These are phyloP conservation scores for Sebastes iracundus DNA, from an alignment of 2,797 vertebrate genomes.

Conservation along the genomic window DNA sequence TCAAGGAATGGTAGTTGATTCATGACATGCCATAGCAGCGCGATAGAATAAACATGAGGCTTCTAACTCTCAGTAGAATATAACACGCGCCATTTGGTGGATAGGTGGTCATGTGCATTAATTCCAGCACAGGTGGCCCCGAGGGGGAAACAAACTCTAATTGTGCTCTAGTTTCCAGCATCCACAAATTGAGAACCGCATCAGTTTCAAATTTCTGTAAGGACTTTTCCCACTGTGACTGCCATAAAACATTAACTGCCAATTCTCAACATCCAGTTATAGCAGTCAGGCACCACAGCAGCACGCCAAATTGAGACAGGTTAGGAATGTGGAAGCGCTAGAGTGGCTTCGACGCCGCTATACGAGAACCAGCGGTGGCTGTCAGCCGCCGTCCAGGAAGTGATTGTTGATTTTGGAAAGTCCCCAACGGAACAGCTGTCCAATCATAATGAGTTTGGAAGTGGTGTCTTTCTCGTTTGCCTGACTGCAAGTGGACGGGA, in stretches of 20 bases:
- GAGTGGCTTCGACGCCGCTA: neutral
- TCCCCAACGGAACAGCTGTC: constrained; percentile 71
- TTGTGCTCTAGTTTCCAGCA: neutral
- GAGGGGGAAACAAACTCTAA: constrained; percentile 7
- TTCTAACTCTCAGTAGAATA: constrained; percentile 26
- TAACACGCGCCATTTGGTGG: constrained; percentile 32
- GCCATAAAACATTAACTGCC: constrained; percentile 19
- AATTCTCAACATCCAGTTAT: neutral
- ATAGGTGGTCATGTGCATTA: constrained; percentile 30
- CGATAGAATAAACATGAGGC: constrained; percentile 59
- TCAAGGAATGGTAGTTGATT: constrained; percentile 56
- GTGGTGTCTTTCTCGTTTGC: constrained; percentile 47
- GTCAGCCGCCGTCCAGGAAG: constrained; percentile 54
- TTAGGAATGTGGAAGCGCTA: constrained; percentile 16
- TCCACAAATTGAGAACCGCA: constrained; percentile 18
- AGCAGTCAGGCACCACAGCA: neutral
- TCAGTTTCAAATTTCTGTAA: constrained; percentile 33
- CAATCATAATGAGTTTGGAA: constrained; percentile 73
- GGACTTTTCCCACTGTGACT: neutral
- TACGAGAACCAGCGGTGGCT: constrained; percentile 12
- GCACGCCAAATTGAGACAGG: constrained; percentile 46
- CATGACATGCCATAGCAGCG: constrained; percentile 36
- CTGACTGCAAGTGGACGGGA: constrained; percentile 33
- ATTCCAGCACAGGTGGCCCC: constrained; percentile 33
- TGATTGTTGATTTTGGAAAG: constrained; percentile 68